Evolutionary conservation across 2,113 vertebrate genomes (phyloP).

Genomic region (Ammodytes dubius): DNA sequence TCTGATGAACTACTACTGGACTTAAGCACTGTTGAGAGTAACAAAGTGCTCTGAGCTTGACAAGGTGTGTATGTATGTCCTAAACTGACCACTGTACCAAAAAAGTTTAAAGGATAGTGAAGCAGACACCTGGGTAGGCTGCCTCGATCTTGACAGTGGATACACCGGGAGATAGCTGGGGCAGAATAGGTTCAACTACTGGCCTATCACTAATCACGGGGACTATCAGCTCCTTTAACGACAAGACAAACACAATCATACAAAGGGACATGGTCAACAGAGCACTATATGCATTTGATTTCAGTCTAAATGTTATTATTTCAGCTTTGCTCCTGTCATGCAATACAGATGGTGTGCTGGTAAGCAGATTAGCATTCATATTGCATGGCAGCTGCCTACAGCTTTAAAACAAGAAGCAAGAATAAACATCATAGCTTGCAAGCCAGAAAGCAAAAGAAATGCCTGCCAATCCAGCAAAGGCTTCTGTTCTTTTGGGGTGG

Average conservation of each 20-base stretch:
- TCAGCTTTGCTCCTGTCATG: constrained; percentile 51
- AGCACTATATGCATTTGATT: constrained; percentile 10
- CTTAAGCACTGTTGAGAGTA: not conserved
- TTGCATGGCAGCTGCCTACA: constrained; percentile 42
- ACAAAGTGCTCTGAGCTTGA: constrained; percentile 9
- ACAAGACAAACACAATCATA: constrained; percentile 67
- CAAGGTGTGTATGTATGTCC: not conserved
- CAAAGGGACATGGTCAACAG: constrained; percentile 50
- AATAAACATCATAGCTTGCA: constrained; percentile 39
- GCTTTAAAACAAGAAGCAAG: constrained; percentile 25
- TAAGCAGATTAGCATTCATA: constrained; percentile 53
- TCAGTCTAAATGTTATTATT: constrained; percentile 2
- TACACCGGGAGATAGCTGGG: constrained; percentile 91
- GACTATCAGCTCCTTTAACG: constrained; percentile 79
- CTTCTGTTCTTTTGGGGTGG: not conserved
- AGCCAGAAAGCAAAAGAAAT: constrained; percentile 45
- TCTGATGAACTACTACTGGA: not conserved
- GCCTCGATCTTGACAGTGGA: constrained; percentile 90
- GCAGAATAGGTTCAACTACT: constrained; percentile 86
- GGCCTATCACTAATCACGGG: constrained; percentile 83
- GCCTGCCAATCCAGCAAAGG: not conserved
- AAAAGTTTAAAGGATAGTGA: constrained; percentile 27
- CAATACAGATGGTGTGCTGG: constrained; percentile 29
- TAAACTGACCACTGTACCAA: not conserved
- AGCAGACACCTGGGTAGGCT: constrained; percentile 88